phyloP scores from a whole-genome alignment of 2,888 invertebrate species.

The Theretra japonica region DNA sequence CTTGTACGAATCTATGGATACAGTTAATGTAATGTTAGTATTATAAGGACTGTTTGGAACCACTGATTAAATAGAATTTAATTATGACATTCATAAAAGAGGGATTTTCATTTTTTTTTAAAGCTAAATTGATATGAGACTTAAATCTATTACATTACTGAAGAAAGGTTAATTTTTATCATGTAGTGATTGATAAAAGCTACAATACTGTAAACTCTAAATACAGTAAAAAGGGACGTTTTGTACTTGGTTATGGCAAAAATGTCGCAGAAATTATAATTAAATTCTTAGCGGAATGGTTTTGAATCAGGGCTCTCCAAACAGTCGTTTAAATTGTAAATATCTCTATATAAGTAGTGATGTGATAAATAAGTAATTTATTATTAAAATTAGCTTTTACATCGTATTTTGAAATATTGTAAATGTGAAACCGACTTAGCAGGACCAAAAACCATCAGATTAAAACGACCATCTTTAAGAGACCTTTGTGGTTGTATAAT shows the following conservation, averaged over 20 bases:
- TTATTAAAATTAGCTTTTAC: conserved; percentile 31
- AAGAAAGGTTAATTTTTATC: too few species aligned
- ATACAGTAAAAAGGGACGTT: too few species aligned
- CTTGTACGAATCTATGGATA: conserved; percentile 2
- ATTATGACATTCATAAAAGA: not conserved
- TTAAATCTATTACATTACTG: too few species aligned
- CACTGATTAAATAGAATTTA: not conserved
- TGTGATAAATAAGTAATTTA: conserved; percentile 33
- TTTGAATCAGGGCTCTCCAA: conserved; percentile 1
- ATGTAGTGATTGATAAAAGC: too few species aligned
- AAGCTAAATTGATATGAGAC: too few species aligned
- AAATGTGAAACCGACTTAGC: not conserved
- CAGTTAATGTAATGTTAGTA: not conserved
- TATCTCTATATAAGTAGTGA: conserved; percentile 70
- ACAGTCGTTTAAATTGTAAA: conserved; percentile 65
- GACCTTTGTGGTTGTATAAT: too few species aligned
- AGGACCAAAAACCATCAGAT: not conserved
- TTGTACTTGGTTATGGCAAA: not conserved
- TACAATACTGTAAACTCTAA: too few species aligned
- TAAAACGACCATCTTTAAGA: too few species aligned
- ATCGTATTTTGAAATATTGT: conserved; percentile 24
- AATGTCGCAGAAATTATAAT: not conserved
- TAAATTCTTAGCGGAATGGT: not conserved
- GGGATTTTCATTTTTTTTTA: not conserved
- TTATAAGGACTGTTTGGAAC: not conserved